Base-by-base conservation (phyloP, 2,113 vertebrate genomes). In the Carassius carassius region DNA sequence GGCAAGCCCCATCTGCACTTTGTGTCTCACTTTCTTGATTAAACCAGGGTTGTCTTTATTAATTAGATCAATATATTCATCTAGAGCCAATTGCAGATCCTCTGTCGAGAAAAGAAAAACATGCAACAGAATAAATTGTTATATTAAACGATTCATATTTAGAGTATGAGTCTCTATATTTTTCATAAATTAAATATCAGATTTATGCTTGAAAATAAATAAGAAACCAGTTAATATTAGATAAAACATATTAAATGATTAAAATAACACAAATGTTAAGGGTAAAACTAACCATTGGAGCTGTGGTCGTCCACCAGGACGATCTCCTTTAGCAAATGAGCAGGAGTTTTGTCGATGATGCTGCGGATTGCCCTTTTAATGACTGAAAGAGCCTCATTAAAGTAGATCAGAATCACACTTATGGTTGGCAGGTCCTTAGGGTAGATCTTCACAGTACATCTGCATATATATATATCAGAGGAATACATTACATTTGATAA, bases 231-330 rank as follows among this genome's bases (percentile, higher is more conserved):
- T 2, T 29, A 29, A 29, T 29, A 29, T 29, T 29, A 29, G 29
- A n/a, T n/a, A 54, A 54, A 17, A 37, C 4, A 16, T 19, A 4
- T 29, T 3, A 81, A 17, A 65, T 8, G 16, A n/a, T n/a, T n/a
- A n/a, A 69, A 70, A 37, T 32, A 17, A 21, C 0, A 21, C 17
- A 19, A 14, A 47, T 47, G 3, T n/a, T n/a, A 0, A 9, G 3
- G 13, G 23, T 19, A 19, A 51, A 51, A 78, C 91, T 70, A 81
- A 96, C 95, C 91, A 0, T 95, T 92, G 35, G 90, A 92, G 85
- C 95, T 96, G 88, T 92, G 92, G 85, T 96, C 95, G 3, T 96
- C 96, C 76, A 97, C 94, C 84, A 96, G 93, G 73, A 96, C 91
- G 80, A 96, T 94, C 75, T 96, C 95, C 65, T 92, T 94, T 82